Evolutionary conservation across 2,797 vertebrate genomes (phyloP).

Genomic region (Onychomys leucogaster): DNA sequence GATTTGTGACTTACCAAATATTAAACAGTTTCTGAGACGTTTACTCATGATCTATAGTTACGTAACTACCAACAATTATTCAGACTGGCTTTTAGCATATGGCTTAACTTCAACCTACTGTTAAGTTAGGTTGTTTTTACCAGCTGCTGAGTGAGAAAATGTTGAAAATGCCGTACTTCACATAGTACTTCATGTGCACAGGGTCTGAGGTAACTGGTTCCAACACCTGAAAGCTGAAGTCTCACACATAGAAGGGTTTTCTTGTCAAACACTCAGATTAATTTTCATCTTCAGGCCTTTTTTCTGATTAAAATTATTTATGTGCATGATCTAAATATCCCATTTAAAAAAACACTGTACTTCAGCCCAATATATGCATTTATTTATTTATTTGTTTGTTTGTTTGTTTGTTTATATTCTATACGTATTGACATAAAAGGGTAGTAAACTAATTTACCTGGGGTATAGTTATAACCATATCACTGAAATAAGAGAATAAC

Average conservation of each 20-base stretch:
- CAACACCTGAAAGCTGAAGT: not conserved
- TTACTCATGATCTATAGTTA: not conserved
- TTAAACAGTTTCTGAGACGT: not conserved
- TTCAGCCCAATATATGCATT: not conserved
- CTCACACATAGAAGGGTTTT: not conserved
- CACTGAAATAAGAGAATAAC: not conserved
- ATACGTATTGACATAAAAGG: not conserved
- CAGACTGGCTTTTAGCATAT: constrained; percentile 20
- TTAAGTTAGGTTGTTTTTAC: not conserved
- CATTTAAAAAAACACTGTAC: not conserved
- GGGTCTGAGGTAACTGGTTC: constrained; percentile 4
- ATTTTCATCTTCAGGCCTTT: not conserved
- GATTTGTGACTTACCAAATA: not conserved
- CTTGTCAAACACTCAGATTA: not conserved
- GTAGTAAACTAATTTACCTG: not conserved
- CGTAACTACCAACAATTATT: not conserved
- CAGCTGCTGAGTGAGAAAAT: constrained; percentile 40
- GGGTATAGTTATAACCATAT: not conserved
- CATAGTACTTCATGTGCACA: not conserved
- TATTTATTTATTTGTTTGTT: not conserved
- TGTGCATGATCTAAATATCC: not conserved
- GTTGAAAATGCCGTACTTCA: constrained; percentile 44
- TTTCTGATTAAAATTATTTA: constrained; percentile 21
- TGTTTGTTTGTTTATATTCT: not conserved
- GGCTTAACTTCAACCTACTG: not conserved